Percentiles rank a stretch among this genome's conserved stretches.
Evolutionary conservation across 2,797 vertebrate genomes (phyloP).

Genomic region (Acipenser oxyrinchus): DNA sequence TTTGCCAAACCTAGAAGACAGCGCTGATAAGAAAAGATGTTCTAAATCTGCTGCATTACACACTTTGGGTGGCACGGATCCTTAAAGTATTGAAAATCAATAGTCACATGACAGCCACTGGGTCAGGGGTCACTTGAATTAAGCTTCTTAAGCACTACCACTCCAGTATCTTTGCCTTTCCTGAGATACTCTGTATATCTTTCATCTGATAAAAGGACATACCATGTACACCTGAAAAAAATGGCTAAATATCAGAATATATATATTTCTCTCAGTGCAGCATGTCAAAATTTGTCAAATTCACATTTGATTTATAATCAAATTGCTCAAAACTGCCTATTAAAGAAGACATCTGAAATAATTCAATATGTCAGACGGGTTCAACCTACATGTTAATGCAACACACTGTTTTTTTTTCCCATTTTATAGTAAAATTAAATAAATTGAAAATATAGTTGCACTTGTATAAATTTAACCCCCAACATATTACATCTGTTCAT

Average conservation of each 20-base stretch:
- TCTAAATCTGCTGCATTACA: constrained; percentile 54
- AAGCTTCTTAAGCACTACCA: constrained; percentile 50
- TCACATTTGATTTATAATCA: too few species aligned
- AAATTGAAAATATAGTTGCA: neutral
- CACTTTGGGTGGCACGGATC: constrained; percentile 56
- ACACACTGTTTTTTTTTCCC: too few species aligned
- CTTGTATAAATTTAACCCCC: constrained; percentile 24
- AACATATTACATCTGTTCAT: constrained; percentile 22
- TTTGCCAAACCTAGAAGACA: constrained; percentile 55
- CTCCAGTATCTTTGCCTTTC: constrained; percentile 30
- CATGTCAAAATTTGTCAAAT: too few species aligned
- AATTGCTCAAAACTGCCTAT: too few species aligned
- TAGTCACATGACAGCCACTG: constrained; percentile 58
- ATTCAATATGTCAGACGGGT: too few species aligned
- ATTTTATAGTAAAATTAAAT: too few species aligned
- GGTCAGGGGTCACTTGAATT: constrained; percentile 70
- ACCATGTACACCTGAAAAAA: too few species aligned
- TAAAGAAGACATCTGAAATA: too few species aligned
- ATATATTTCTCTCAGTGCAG: too few species aligned
- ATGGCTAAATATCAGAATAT: too few species aligned
- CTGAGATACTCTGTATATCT: constrained; percentile 24
- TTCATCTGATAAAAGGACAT: constrained; percentile 10
- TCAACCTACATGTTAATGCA: too few species aligned
- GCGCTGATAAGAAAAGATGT: constrained; percentile 55
- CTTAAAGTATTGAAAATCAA: constrained; percentile 75